Evolutionary conservation across 1,140 invertebrate species (phyloP), one percentile per base, ranked within the genome.

Genomic region (Drosophila mayri): DNA sequence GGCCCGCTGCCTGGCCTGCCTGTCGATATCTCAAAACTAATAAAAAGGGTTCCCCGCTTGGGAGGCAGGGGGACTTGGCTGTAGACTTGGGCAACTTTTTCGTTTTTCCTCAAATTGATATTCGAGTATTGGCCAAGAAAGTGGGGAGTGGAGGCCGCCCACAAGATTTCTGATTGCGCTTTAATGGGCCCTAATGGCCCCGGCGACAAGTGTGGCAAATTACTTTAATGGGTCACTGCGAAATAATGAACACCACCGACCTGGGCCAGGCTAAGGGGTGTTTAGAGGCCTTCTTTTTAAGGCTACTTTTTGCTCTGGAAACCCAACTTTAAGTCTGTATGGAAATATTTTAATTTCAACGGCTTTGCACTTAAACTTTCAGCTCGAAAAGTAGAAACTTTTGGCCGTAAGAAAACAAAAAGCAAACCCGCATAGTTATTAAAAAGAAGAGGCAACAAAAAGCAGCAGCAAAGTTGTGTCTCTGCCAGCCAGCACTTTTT

Each of bases 121-220:
- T 64, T 79, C 79, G 63, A 35, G 10, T 35, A 35, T 35, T 35
- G 32, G 32, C 30, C 30, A 30, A 30, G 30, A 9, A 30, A 10
- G 9, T 9, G 9, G 10, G 32, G 10, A 11, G 32, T 35, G 3
- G 10, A 35, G 32, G 32, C 25, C 30, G 44, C 14, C 35, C 22
- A 43, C 49, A 78, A 72, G 61, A 64, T 52, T 71, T 72, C 74
- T 88, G 85, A 88, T 88, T 88, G 84, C 84, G 65, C 84, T 88
- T 88, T 88, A 90, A 88, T 90, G 76, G 85, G 61, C 47, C 77
- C 81, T 90, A 88, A 88, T 90, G 81, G 74, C 70, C 55, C 52
- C 77, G 86, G 86, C 84, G 81, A 88, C 86, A 85, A 88, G 79
- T 85, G 81, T 90, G 85, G 85, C 84, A 90, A 88, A 90, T 88